Conservation (phyloP, 2,888 invertebrate genomes). For the Nezara viridula region DNA sequence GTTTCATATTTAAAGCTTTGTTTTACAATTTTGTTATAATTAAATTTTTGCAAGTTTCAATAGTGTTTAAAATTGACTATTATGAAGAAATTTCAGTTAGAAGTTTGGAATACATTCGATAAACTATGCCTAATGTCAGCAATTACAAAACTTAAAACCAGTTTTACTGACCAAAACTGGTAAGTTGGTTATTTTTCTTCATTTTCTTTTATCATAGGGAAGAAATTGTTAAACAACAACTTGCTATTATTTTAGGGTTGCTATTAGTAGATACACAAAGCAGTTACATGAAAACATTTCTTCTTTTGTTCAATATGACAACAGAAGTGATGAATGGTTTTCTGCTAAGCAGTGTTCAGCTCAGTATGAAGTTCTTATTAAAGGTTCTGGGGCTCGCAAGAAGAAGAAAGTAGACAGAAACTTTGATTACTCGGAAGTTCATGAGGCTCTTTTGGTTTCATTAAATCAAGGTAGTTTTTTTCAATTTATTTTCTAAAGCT, state of each 20-base stretch:
- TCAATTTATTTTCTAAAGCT: background rate
- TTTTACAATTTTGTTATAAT: background rate
- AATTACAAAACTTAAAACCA: conserved; percentile 76
- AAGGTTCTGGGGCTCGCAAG: conserved; percentile 83
- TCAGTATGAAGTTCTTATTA: conserved; percentile 86
- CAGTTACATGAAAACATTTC: conserved; percentile 68
- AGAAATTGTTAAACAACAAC: background rate
- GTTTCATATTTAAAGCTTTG: background rate
- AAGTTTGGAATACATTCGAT: conserved; percentile 89
- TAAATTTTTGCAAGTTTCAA: background rate
- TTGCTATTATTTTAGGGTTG: conserved; percentile 76
- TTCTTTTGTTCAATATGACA: conserved; percentile 76
- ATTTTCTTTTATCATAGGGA: background rate
- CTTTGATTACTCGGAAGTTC: conserved; percentile 55
- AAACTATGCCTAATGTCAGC: conserved; percentile 89
- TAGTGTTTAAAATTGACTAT: background rate
- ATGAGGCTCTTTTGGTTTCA: conserved; percentile 52
- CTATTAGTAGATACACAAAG: conserved; percentile 83
- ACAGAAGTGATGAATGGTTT: conserved; percentile 87
- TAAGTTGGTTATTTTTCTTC: conserved; percentile 64
- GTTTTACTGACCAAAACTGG: conserved; percentile 85
- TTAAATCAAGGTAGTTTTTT: conserved; percentile 52
- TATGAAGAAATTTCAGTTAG: conserved; percentile 68
- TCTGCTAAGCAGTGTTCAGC: conserved; percentile 92
- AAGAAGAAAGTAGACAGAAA: conserved; percentile 75